Evolutionary conservation across 1,140 invertebrate genomes (phyloP).

Genomic region (Piezodorus guildinii): DNA sequence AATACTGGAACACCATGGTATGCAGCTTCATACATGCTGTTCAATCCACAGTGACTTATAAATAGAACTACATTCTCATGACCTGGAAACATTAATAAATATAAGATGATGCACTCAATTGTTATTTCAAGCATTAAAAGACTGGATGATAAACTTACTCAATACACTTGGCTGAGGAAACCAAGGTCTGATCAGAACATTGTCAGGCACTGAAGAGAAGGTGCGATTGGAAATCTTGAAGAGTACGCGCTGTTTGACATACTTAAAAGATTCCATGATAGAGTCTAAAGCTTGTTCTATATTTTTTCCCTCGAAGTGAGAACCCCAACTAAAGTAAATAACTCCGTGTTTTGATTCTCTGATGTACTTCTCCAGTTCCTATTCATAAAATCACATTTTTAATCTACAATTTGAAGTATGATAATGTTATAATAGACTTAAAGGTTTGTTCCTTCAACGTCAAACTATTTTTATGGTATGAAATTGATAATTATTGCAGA

Average conservation of each 20-base stretch:
- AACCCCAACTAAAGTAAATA: neutral
- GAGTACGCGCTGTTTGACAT: neutral
- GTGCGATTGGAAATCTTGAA: neutral
- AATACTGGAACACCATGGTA: conserved; percentile 2
- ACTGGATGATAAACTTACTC: neutral
- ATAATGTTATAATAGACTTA: too few species aligned
- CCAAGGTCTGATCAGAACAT: neutral
- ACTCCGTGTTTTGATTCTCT: neutral
- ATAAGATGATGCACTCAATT: too few species aligned
- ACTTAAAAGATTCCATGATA: neutral
- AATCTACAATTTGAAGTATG: too few species aligned
- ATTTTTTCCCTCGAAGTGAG: neutral
- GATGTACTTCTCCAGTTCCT: neutral
- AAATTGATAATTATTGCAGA: too few species aligned
- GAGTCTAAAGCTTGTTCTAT: neutral
- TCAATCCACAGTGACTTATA: neutral
- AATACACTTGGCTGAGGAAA: neutral
- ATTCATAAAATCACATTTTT: neutral
- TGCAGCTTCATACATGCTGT: neutral
- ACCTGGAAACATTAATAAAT: neutral
- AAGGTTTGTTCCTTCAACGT: too few species aligned
- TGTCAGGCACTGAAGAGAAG: neutral
- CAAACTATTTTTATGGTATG: too few species aligned
- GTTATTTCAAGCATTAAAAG: too few species aligned
- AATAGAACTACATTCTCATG: neutral